A percentile compares a stretch with the other conserved stretches of the same genome.
These are phyloP conservation scores for Parnassius orleans DNA, from an alignment of 2,888 invertebrate genomes.

Conservation along the genomic window DNA sequence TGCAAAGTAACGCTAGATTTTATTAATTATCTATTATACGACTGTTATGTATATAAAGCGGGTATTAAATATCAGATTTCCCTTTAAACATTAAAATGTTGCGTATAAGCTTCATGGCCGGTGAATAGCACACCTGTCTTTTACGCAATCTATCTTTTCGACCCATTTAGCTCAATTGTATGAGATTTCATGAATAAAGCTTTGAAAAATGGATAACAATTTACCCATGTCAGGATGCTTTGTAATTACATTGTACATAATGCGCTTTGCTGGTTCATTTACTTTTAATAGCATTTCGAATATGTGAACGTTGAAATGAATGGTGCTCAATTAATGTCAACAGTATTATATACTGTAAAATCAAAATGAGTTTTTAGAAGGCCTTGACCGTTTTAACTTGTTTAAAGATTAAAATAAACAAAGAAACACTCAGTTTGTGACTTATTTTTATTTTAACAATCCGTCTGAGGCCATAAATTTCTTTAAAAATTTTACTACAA, in stretches of 20 bases:
- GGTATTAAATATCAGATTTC: too few species aligned
- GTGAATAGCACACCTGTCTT: constrained; percentile 31
- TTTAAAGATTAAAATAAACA: too few species aligned
- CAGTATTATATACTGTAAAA: too few species aligned
- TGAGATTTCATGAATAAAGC: constrained; percentile 28
- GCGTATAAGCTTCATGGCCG: constrained; percentile 5
- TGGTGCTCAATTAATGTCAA: neutral
- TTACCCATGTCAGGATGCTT: constrained; percentile 14
- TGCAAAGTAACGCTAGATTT: too few species aligned
- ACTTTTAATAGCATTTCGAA: constrained; percentile 16
- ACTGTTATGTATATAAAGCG: too few species aligned
- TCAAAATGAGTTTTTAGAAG: too few species aligned
- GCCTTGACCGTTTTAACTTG: too few species aligned
- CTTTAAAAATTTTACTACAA: too few species aligned
- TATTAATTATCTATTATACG: too few species aligned
- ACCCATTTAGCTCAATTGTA: constrained; percentile 50
- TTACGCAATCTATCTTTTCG: constrained; percentile 46
- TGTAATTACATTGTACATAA: constrained; percentile 22
- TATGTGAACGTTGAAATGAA: constrained; percentile 1
- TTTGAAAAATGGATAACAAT: constrained; percentile 28
- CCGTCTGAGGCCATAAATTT: too few species aligned
- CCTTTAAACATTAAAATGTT: neutral
- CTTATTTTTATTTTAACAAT: too few species aligned
- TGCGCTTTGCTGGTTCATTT: constrained; percentile 4
- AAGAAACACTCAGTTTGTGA: too few species aligned